phyloP scores from a whole-genome alignment of 2,113 vertebrate genomes.

The Notothenia rossii region DNA sequence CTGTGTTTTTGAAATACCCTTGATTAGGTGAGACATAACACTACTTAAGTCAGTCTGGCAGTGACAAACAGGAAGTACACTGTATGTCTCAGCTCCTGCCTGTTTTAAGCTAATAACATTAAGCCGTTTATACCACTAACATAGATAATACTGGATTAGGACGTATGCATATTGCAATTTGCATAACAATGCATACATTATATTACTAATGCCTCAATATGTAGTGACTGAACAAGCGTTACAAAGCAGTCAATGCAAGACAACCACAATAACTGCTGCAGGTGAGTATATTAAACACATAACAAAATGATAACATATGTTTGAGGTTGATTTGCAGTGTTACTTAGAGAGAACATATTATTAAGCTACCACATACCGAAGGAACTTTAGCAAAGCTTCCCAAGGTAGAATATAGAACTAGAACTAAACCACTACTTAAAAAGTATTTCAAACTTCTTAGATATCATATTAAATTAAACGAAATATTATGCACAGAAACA shows the following conservation, averaged over 20 bases:
- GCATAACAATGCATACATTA: background rate
- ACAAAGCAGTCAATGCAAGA: constrained; percentile 18
- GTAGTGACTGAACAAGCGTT: background rate
- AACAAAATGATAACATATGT: background rate
- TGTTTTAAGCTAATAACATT: background rate
- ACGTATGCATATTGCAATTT: constrained; percentile 15
- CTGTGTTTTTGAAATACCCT: background rate
- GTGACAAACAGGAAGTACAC: background rate
- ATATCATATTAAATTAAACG: no score
- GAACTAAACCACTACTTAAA: no score
- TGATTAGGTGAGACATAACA: background rate
- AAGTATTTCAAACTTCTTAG: no score
- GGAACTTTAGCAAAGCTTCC: no score
- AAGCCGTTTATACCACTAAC: background rate
- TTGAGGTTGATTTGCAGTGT: background rate
- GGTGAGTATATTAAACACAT: background rate
- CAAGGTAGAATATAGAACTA: no score
- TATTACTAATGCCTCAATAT: background rate
- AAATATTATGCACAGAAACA: no score
- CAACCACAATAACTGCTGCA: background rate
- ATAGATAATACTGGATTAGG: background rate
- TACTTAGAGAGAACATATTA: no score
- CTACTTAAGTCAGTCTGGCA: background rate
- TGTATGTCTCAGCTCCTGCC: no score
- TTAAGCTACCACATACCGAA: no score